Evolutionary conservation across 2,113 vertebrate genomes (phyloP), one percentile per base, ranked within the genome.

Genomic region (Stigmatopora nigra): DNA sequence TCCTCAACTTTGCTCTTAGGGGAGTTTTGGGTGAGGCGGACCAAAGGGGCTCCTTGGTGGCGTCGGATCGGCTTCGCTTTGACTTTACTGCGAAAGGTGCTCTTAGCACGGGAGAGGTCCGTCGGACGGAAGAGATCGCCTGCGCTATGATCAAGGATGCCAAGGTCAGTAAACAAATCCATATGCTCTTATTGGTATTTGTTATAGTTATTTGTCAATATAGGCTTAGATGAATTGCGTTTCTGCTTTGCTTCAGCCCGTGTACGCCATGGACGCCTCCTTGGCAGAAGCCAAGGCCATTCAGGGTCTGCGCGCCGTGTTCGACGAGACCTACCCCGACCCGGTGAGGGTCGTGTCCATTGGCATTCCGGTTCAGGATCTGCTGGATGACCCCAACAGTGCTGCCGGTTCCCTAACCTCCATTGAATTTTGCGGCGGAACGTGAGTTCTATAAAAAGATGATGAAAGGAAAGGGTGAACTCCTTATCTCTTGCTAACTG

Each of bases 1-100:
- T 99, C 78, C 87, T 99, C 53, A 99, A 98, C 91, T 98, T 96
- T 0, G 94, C 94, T 57, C 81, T 99, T 79, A 92, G 95, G 36
- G 89, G 89, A 0, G 94, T 99, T n/a, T 77, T 99, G 52, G 96
- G 96, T 0, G 96, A 98, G 73, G 97, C 97, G 0, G 96, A 99
- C 79, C 97, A 99, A 88, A 91, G 92, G 41, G 97, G 96, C 0
- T 99, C 97, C 0, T 84, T 99, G 73, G 97, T 99, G 0, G 97
- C 96, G 0, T 88, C 95, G 0, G 96, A 99, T 79, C 91, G 94
- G 52, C 91, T 99, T 65, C 91, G 96, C 47, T 98, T 99, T 1
- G 97, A 99, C 86, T 99, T 99, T 78, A 98, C 95, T 0, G 95
- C 96, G 73, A 98, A 97, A 86, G 95, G 93, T 14, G 93, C 96